Conservation (phyloP, 2,113 vertebrate species). For the Tupaia chinensis region DNA sequence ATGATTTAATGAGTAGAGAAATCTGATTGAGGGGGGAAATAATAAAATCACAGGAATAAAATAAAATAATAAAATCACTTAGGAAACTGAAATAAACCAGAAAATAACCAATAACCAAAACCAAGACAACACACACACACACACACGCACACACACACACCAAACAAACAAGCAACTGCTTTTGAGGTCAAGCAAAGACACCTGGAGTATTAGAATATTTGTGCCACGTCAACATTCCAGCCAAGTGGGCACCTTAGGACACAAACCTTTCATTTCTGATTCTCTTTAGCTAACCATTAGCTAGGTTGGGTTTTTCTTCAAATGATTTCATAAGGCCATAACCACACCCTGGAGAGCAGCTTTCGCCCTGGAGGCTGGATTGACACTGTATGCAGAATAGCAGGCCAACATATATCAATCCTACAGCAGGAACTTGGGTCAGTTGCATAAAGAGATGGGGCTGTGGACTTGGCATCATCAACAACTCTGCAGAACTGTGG, state of each 20-base stretch:
- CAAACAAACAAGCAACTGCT: neutral
- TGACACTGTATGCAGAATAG: neutral
- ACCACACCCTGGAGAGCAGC: neutral
- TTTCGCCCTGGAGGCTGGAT: no score
- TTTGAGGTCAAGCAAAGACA: neutral
- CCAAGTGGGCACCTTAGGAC: no score
- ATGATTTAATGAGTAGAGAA: neutral
- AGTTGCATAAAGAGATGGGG: neutral
- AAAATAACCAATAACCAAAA: neutral
- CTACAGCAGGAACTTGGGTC: rapidly evolving
- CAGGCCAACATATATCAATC: neutral
- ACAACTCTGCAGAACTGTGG: no score
- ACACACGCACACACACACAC: no score
- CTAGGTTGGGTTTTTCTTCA: neutral
- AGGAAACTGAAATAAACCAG: neutral
- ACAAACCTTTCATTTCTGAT: neutral
- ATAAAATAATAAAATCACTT: neutral
- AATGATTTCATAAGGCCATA: neutral
- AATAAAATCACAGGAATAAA: neutral
- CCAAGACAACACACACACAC: neutral
- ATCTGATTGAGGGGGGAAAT: neutral
- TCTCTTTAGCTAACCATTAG: neutral
- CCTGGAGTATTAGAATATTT: no score
- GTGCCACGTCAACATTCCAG: neutral
- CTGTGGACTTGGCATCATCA: rapidly evolving